Evolutionary conservation across 2,888 invertebrate species (phyloP).

Genomic region (Lycaena phlaeas): DNA sequence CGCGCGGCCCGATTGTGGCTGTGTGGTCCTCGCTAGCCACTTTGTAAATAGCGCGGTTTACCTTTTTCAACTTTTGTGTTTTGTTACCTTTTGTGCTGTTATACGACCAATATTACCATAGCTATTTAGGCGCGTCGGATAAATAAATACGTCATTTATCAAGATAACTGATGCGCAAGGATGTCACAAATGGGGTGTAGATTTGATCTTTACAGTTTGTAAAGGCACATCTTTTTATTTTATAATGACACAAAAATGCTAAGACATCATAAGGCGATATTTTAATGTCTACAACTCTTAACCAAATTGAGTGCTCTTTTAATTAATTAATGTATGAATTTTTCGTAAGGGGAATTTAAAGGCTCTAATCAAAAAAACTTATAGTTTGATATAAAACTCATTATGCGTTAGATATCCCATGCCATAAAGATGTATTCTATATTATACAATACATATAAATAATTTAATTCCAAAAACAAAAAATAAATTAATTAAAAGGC

Average conservation of each 20-base stretch:
- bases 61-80: constrained; percentile 74
- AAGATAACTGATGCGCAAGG: constrained; percentile 67
- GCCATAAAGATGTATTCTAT: too few relatives aligned
- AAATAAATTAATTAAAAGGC: too few relatives aligned
- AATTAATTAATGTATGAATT: too few relatives aligned
- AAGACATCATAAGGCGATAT: too few relatives aligned
- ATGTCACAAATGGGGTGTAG: constrained; percentile 56
- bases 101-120: constrained; percentile 73
- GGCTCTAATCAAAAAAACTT: too few relatives aligned
- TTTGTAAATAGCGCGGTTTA: constrained; percentile 74
- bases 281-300: too few relatives aligned
- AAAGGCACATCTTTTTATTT: constrained; percentile 55
- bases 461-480: too few relatives aligned
- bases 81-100: constrained; percentile 74
- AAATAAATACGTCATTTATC: constrained; percentile 74
- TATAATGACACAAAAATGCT: constrained; percentile 11
- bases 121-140: constrained; percentile 72
- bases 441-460: too few relatives aligned
- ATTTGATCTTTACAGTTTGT: constrained; percentile 56
- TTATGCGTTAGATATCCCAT: too few relatives aligned
- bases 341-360: too few relatives aligned
- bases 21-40: constrained; percentile 73
- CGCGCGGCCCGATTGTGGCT: constrained; percentile 72
- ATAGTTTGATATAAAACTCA: too few relatives aligned
- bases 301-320: too few relatives aligned